A percentile compares a stretch with the other conserved stretches of the same genome.
These are phyloP conservation scores for Neoaliturus tenellus DNA, from an alignment of 2,888 invertebrate species.

Conservation along the genomic window DNA sequence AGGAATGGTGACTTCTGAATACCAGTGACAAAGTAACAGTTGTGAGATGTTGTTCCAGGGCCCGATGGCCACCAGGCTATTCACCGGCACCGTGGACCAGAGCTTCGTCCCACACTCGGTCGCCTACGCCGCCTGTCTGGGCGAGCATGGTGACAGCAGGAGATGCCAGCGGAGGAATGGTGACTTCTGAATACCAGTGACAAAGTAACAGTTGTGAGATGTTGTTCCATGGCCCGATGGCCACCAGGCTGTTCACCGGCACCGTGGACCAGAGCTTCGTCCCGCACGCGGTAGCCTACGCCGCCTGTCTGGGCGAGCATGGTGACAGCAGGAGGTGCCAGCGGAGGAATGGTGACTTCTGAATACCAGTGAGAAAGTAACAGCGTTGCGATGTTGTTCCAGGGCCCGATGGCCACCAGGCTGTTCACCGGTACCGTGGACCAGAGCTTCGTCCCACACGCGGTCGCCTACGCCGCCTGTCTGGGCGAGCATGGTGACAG, in stretches of 20 bases:
- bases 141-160: constrained; percentile 2
- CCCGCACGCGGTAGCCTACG: constrained; percentile 12
- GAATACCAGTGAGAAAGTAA: too few relatives aligned
- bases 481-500: neutral
- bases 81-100: constrained; percentile 22
- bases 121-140: constrained; percentile 5
- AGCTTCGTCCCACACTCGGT: constrained; percentile 14
- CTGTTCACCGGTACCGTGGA: constrained; percentile 32
- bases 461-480: constrained; percentile 14
- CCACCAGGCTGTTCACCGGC: too few relatives aligned
- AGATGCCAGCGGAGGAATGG: neutral
- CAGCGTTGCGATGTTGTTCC: neutral
- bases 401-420: constrained; percentile 11
- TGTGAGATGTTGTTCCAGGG: too few relatives aligned
- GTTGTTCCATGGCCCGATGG: too few relatives aligned
- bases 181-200: too few relatives aligned
- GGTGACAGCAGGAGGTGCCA: constrained; percentile 17
- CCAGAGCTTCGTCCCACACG: constrained; percentile 29
- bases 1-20: too few relatives aligned
- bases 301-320: constrained; percentile 5
- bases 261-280: neutral
- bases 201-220: too few relatives aligned
- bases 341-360: neutral
- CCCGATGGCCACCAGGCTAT: constrained; percentile 16
- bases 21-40: too few relatives aligned